Percentiles rank a stretch among this genome's conserved stretches.
Evolutionary conservation across 2,797 vertebrate species (phyloP).

Genomic region (Austrolebias charrua): DNA sequence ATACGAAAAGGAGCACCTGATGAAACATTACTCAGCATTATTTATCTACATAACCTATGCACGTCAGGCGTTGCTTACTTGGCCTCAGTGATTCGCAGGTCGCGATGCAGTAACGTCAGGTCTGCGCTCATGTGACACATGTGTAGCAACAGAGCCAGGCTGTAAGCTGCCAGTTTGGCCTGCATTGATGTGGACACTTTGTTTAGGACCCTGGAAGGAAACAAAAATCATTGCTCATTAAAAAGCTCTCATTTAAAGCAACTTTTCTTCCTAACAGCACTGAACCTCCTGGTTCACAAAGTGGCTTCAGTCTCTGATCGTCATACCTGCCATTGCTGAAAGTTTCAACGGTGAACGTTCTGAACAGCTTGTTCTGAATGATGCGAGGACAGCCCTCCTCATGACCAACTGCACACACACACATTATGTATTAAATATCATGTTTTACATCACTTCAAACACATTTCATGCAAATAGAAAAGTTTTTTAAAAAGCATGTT

Average conservation of each 20-base stretch:
- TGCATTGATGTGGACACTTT: constrained; percentile 86
- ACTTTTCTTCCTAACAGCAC: neutral
- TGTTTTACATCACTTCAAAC: no score
- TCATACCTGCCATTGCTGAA: constrained; percentile 87
- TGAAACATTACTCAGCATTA: no score
- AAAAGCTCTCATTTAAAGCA: neutral
- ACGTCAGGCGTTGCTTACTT: constrained; percentile 69
- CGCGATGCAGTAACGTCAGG: constrained; percentile 88
- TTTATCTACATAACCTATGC: no score
- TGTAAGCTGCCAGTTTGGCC: constrained; percentile 84
- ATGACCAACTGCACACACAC: constrained; percentile 74
- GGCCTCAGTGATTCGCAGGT: constrained; percentile 84
- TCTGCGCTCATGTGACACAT: constrained; percentile 84
- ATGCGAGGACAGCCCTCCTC: constrained; percentile 84
- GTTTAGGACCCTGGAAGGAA: constrained; percentile 80
- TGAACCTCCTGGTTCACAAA: no score
- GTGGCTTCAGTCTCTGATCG: no score
- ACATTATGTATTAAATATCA: neutral
- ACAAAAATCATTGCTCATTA: neutral
- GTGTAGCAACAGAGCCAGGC: constrained; percentile 88
- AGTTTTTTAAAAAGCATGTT: no score
- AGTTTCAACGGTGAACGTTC: constrained; percentile 84
- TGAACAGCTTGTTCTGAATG: constrained; percentile 84
- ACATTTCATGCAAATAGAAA: no score
- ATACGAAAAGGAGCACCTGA: no score